Evolutionary conservation across 1,140 invertebrate species (phyloP).

Genomic region (Bombus haemorrhoidalis): DNA sequence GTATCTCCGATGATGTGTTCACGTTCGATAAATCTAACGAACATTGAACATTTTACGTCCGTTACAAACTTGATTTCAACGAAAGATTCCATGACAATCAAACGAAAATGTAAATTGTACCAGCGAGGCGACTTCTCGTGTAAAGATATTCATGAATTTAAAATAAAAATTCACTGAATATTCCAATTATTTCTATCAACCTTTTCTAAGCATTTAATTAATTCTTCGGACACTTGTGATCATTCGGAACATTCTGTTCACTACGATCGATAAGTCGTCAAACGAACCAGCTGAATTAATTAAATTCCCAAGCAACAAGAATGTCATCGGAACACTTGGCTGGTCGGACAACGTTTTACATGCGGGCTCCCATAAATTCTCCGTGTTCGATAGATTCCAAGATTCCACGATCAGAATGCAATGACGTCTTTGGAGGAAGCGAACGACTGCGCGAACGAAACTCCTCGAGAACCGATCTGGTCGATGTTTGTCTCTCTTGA

Average conservation of each 20-base stretch:
- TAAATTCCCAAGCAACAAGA: constrained; percentile 7
- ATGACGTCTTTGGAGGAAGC: constrained; percentile 51
- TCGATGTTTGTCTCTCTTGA: constrained; percentile 24
- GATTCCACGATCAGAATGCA: constrained; percentile 49
- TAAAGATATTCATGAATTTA: no score
- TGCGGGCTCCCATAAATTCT: constrained; percentile 14
- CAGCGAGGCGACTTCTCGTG: no score
- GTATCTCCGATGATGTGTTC: no score
- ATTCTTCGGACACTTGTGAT: not conserved
- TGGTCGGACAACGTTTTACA: constrained; percentile 4
- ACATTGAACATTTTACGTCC: no score
- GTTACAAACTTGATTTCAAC: no score
- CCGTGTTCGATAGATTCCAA: constrained; percentile 25
- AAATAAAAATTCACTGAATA: no score
- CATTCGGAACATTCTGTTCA: not conserved
- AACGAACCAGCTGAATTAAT: not conserved
- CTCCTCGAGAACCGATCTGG: constrained; percentile 32
- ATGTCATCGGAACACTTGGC: constrained; percentile 5
- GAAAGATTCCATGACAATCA: no score
- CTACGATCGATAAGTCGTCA: not conserved
- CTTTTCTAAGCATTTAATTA: not conserved
- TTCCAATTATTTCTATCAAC: not conserved
- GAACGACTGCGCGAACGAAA: constrained; percentile 42
- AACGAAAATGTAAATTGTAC: no score
- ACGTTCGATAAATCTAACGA: no score